Evolutionary conservation across 2,113 vertebrate species (phyloP).

Genomic region (Melanostigma gelatinosum): DNA sequence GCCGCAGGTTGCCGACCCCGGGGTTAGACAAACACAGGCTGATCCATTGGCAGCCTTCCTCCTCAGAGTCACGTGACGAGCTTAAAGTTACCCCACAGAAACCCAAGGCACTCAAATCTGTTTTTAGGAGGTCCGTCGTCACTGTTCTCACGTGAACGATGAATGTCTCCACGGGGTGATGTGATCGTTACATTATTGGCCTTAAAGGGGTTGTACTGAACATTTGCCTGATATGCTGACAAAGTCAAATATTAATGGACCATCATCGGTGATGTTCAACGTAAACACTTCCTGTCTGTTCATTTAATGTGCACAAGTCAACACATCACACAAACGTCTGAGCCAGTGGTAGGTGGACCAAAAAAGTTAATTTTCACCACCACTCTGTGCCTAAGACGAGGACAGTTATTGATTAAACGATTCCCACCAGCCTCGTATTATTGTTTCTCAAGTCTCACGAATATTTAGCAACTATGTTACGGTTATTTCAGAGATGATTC

Average conservation of each 20-base stretch:
- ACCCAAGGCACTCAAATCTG: neutral
- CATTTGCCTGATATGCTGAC: neutral
- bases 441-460: neutral
- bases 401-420: slow-evolving; percentile 46
- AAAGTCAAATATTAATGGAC: neutral
- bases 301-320: neutral
- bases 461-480: slow-evolving; percentile 53
- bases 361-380: neutral
- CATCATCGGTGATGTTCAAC: neutral
- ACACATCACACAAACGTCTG: neutral
- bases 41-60: neutral
- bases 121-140: neutral
- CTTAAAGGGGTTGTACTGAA: neutral
- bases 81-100: slow-evolving; percentile 8
- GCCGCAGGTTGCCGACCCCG: no score
- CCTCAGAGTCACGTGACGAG: slow-evolving; percentile 18
- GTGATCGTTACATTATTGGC: neutral
- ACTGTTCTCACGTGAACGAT: neutral
- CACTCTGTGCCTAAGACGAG: neutral
- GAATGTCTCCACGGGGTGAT: neutral
- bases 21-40: slow-evolving; percentile 34
- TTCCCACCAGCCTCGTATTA: neutral
- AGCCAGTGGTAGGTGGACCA: neutral
- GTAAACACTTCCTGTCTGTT: neutral
- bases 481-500: slow-evolving; percentile 3